Conservation (phyloP, 2,113 vertebrate species). For the Zapus hudsonius region DNA sequence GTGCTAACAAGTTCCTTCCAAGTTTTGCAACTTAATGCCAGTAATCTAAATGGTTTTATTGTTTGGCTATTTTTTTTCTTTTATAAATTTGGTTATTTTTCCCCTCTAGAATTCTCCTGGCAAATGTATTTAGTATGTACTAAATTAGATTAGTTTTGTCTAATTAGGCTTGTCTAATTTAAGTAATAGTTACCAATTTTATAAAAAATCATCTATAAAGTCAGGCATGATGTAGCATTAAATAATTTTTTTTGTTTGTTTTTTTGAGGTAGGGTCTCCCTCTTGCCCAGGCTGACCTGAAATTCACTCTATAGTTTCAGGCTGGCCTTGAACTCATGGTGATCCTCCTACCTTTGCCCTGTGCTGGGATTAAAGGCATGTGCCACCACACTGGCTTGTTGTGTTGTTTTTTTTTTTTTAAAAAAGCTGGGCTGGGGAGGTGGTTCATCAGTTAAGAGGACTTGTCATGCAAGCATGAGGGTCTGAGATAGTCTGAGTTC, state of each 20-base stretch:
- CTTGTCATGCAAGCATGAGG: no score
- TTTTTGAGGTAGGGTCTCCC: no score
- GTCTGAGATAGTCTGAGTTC: no score
- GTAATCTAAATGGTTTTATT: neutral
- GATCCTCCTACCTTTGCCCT: no score
- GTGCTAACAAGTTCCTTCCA: neutral
- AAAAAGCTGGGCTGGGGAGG: neutral
- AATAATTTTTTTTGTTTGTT: no score
- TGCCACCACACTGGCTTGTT: no score
- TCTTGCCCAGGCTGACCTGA: no score
- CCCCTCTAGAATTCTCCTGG: neutral
- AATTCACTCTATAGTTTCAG: no score
- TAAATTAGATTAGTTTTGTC: neutral
- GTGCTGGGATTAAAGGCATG: no score
- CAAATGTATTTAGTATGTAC: neutral
- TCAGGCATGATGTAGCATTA: neutral
- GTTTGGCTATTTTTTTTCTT: neutral
- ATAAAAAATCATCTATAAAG: neutral
- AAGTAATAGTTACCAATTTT: neutral
- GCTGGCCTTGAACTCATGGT: no score
- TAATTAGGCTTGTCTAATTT: neutral
- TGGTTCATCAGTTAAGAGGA: neutral
- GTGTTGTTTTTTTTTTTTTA: no score
- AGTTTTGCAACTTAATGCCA: neutral
- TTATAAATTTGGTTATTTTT: neutral